These are phyloP conservation scores for Vipera ursinii DNA, from an alignment of 2,797 vertebrate genomes.

Conservation along the genomic window DNA sequence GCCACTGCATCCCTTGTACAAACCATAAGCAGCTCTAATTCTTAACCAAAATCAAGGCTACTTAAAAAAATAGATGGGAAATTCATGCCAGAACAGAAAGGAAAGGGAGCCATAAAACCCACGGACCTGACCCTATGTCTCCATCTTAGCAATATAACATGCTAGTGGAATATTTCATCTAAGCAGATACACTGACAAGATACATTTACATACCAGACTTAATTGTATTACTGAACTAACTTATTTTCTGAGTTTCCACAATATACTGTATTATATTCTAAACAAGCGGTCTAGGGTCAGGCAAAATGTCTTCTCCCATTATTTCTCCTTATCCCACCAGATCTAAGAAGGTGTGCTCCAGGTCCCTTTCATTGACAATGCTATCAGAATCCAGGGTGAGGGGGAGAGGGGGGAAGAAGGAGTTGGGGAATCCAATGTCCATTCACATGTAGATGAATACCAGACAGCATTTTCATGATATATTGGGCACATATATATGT, in stretches of 20 bases:
- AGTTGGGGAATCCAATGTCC: not conserved
- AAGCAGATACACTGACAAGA: not conserved
- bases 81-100: not conserved
- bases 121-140: not conserved
- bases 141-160: not conserved
- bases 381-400: not conserved
- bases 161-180: not conserved
- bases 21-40: not conserved
- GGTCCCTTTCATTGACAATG: not conserved
- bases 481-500: not conserved
- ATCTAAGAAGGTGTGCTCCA: not conserved
- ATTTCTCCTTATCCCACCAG: not conserved
- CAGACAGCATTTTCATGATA: not conserved
- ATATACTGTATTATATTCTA: not conserved
- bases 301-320: not conserved
- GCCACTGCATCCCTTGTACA: too few relatives aligned
- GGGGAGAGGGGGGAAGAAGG: too few relatives aligned
- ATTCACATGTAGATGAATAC: not conserved
- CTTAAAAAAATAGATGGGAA: not conserved
- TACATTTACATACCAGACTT: not conserved
- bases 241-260: not conserved
- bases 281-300: not conserved
- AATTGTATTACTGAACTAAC: not conserved
- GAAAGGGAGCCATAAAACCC: not conserved
- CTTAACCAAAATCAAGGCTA: not conserved